Percentiles rank a stretch among this genome's conserved stretches.
These are phyloP conservation scores for Ictalurus punctatus DNA, from an alignment of 2,113 vertebrate genomes.

Conservation along the genomic window DNA sequence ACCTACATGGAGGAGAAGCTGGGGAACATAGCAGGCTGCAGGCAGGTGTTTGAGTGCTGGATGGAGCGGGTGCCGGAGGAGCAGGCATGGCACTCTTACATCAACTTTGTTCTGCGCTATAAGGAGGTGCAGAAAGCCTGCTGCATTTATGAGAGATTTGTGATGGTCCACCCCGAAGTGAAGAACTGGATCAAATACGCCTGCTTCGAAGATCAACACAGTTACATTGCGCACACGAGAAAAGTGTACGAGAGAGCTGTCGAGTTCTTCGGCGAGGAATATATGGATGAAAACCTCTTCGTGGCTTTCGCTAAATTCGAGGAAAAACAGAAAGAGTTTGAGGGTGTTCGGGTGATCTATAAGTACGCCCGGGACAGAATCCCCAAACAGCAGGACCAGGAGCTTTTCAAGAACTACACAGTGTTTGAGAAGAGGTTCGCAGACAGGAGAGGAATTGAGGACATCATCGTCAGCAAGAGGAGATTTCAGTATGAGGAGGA, in stretches of 20 bases:
- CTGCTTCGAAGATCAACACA: slow-evolving; percentile 93
- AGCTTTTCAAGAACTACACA: too few relatives aligned
- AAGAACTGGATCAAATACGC: slow-evolving; percentile 99
- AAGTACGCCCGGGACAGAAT: too few relatives aligned
- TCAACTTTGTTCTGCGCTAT: slow-evolving; percentile 97
- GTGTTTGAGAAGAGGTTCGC: slow-evolving; percentile 71
- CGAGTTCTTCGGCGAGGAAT: too few relatives aligned
- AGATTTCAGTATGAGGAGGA: slow-evolving; percentile 98
- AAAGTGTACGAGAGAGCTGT: too few relatives aligned
- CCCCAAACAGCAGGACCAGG: too few relatives aligned
- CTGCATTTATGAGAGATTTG: slow-evolving; percentile 90
- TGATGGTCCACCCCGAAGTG: slow-evolving; percentile 91
- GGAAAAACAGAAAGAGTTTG: too few relatives aligned
- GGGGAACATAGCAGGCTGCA: slow-evolving; percentile 87
- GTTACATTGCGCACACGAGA: slow-evolving; percentile 71
- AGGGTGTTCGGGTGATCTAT: too few relatives aligned
- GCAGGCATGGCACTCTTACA: slow-evolving; percentile 98
- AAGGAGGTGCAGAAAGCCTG: slow-evolving; percentile 95
- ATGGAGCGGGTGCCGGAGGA: slow-evolving; percentile 98
- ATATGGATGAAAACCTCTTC: too few relatives aligned
- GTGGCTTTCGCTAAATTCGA: too few relatives aligned
- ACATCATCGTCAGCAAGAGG: slow-evolving; percentile 91
- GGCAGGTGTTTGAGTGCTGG: slow-evolving; percentile 96
- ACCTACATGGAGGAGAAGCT: slow-evolving; percentile 99
- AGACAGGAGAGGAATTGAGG: slow-evolving; percentile 93